Percentiles rank a stretch among this genome's conserved stretches.
Evolutionary conservation across 1,140 invertebrate genomes (phyloP).

Genomic region (Solen grandis): DNA sequence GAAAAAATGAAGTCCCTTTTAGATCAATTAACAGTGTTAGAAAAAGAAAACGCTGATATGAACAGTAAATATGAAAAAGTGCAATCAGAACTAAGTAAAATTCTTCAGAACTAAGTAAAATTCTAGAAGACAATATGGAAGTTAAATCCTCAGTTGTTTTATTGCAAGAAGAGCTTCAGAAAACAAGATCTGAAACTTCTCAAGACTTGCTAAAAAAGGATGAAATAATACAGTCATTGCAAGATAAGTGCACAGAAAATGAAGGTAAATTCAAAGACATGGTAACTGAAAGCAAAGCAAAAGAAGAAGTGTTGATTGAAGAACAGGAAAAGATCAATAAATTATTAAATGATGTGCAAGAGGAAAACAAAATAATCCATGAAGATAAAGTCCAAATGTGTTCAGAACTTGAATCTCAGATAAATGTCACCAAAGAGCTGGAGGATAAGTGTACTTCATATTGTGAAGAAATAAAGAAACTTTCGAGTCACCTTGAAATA

Average conservation of each 20-base stretch:
- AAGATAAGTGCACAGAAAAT: slow-evolving; percentile 1
- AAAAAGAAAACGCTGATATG: slow-evolving; percentile 33
- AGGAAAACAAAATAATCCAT: not conserved
- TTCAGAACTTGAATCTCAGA: slow-evolving; percentile 35
- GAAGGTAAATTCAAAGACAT: not conserved
- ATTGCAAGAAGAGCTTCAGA: no score
- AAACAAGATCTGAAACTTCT: slow-evolving; percentile 1
- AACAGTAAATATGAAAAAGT: not conserved
- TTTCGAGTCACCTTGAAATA: no score
- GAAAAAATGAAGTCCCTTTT: slow-evolving; percentile 34
- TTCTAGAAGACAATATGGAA: no score
- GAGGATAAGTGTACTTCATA: no score
- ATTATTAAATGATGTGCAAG: not conserved
- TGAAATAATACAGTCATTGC: slow-evolving; percentile 11
- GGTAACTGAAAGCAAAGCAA: not conserved
- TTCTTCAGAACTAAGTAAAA: not conserved
- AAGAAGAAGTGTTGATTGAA: not conserved
- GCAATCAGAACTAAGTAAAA: not conserved
- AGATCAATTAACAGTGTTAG: slow-evolving; percentile 23
- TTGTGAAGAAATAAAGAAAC: no score
- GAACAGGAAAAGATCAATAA: not conserved
- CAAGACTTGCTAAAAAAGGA: slow-evolving; percentile 32
- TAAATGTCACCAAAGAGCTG: no score
- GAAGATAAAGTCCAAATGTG: not conserved
- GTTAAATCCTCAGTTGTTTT: no score